Base-by-base conservation (phyloP, 2,797 vertebrate genomes). In the Heterohyrax brucei region DNA sequence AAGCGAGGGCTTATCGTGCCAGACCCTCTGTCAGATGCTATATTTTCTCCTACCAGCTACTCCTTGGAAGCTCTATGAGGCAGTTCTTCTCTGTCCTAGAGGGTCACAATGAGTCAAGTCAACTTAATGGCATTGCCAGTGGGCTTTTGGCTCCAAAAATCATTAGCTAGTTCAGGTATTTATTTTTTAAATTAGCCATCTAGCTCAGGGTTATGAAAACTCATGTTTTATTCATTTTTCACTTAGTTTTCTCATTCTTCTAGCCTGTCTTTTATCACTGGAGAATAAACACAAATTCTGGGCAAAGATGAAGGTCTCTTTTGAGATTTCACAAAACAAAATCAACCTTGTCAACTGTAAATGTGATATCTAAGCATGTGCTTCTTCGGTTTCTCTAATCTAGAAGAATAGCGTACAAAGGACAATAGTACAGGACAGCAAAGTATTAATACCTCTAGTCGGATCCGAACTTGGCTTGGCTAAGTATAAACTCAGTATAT, bases 1-100 rank as follows among this genome's bases (percentile, higher is more conserved):
- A 26, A 93, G 28, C 46, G 44, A 68, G 50, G 89, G 76, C 70
- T 95, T 92, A 83, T 48, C 50, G 9, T 77, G 44, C 5, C 46
- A 81, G 72, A 68, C 30, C 87, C 78, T 81, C 44, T n/a, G 44
- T 18, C 12, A 50, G 75, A 44, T 16, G 30, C 7, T 72, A 14
- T 7, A 16, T 64, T 33, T 13, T 9, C 56, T 79, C 44, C 56
- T 91, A 56, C 53, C 12, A 56, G 53, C 53, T 56, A 12, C 53
- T 56, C 53, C 12, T 56, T 16, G 53, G 53, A 56, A 56, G 1
- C 10, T 16, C 53, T 56, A 56, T 56, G 53, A 16, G 53, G 53
- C 53, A 12, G 13, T 56, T 13, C 53, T 56, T 14, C 53, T 56
- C 53, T 56, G 53, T 56, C 13, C 53, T 56, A 56, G 3, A 56